Percentiles rank a stretch among this genome's conserved stretches.
phyloP scores from a whole-genome alignment of 2,797 vertebrate species.

The Ambastaia sidthimunki region DNA sequence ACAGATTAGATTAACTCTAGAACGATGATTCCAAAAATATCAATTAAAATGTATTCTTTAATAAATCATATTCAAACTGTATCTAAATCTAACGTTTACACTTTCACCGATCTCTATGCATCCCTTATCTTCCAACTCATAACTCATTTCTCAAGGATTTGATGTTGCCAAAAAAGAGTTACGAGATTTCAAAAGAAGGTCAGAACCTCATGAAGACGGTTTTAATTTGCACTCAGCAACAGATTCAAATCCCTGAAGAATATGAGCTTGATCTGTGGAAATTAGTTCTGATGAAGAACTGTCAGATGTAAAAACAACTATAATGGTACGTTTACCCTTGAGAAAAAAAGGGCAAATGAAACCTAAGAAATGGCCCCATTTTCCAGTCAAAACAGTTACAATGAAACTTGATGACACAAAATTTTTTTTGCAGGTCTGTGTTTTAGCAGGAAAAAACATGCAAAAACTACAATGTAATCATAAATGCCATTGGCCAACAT shows the following conservation, averaged over 20 bases:
- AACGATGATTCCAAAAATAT: too few relatives aligned
- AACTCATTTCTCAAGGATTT: not conserved
- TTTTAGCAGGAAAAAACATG: not conserved
- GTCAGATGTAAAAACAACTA: constrained; percentile 1
- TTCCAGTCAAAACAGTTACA: constrained; percentile 54
- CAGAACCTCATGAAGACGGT: constrained; percentile 52
- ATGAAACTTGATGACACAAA: constrained; percentile 28
- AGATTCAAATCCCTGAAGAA: constrained; percentile 55
- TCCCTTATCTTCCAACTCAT: too few relatives aligned
- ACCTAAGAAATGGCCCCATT: constrained; percentile 58
- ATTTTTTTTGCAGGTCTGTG: not conserved
- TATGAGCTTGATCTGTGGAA: constrained; percentile 58
- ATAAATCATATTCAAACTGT: too few relatives aligned
- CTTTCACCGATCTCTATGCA: too few relatives aligned
- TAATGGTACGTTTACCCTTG: constrained; percentile 15
- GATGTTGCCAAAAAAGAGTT: not conserved
- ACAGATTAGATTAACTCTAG: too few relatives aligned
- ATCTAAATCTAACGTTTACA: too few relatives aligned
- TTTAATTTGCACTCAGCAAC: constrained; percentile 61
- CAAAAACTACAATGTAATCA: constrained; percentile 20
- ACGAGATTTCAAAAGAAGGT: constrained; percentile 51
- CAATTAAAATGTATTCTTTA: too few relatives aligned
- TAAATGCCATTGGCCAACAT: constrained; percentile 39
- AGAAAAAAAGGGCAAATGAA: not conserved
- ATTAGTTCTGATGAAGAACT: constrained; percentile 51